phyloP scores from a whole-genome alignment of 2,113 vertebrate species.

The Aspidoscelis tigris region DNA sequence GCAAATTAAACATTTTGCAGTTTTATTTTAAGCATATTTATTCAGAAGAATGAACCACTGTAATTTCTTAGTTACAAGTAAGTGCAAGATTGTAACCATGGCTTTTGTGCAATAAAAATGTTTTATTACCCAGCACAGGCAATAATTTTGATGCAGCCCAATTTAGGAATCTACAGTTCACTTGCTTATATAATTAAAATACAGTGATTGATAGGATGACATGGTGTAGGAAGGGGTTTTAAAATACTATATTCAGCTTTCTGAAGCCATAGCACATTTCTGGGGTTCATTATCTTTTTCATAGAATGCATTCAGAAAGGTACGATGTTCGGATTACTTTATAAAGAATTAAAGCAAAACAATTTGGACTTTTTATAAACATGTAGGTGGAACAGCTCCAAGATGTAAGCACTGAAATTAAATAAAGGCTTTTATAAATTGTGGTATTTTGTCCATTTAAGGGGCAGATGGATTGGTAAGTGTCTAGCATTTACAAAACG shows the following conservation, averaged over 20 bases:
- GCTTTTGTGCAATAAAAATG: slow-evolving; percentile 13
- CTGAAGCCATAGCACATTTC: slow-evolving; percentile 32
- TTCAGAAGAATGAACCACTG: neutral
- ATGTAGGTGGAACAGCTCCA: slow-evolving; percentile 24
- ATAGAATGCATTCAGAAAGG: slow-evolving; percentile 27
- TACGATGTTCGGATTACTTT: slow-evolving; percentile 28
- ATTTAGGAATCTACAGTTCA: slow-evolving; percentile 35
- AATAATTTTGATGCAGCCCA: slow-evolving; percentile 39
- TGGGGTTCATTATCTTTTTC: slow-evolving; percentile 54
- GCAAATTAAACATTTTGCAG: neutral
- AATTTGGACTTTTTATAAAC: slow-evolving; percentile 40
- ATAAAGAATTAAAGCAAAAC: slow-evolving; percentile 45
- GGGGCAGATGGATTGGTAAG: slow-evolving; percentile 41
- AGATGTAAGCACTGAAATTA: slow-evolving; percentile 50
- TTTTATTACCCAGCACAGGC: slow-evolving; percentile 43
- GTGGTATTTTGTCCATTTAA: slow-evolving; percentile 64
- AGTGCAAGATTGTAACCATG: neutral
- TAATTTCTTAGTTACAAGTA: slow-evolving; percentile 4
- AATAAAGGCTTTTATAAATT: slow-evolving; percentile 53
- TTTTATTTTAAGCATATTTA: neutral
- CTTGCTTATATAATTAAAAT: slow-evolving; percentile 48
- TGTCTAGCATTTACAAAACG: slow-evolving; percentile 57
- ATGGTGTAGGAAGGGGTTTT: neutral
- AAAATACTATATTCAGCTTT: slow-evolving; percentile 43
- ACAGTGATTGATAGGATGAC: slow-evolving; percentile 35